These are phyloP conservation scores for Trachelus tabidus DNA, from an alignment of 2,888 invertebrate species.

Conservation along the genomic window DNA sequence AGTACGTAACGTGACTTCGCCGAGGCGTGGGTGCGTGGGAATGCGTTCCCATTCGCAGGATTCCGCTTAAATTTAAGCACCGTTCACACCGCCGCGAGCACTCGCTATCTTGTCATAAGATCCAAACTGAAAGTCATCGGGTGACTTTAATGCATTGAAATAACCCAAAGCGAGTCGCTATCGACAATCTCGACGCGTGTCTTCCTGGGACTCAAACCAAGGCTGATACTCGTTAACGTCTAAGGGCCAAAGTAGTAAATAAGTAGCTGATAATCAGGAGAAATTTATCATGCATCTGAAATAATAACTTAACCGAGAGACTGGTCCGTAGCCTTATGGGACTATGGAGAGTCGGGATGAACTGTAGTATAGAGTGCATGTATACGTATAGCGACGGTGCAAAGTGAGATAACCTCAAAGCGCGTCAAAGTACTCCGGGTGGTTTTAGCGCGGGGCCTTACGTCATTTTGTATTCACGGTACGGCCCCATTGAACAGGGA, in stretches of 20 bases:
- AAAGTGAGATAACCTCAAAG: neutral
- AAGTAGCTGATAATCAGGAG: neutral
- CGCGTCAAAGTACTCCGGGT: neutral
- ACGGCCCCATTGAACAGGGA: slow-evolving; percentile 51
- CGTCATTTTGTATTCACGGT: slow-evolving; percentile 55
- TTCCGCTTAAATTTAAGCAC: slow-evolving; percentile 2
- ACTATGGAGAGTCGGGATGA: neutral
- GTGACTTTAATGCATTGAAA: neutral
- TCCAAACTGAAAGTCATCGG: neutral
- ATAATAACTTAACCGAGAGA: neutral
- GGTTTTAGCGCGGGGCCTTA: slow-evolving; percentile 31
- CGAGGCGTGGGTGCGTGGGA: slow-evolving; percentile 37
- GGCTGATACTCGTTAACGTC: slow-evolving; percentile 33
- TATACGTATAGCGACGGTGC: neutral
- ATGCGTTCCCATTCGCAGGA: slow-evolving; percentile 21
- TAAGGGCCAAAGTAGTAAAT: neutral
- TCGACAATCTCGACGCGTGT: neutral
- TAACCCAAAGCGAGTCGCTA: neutral
- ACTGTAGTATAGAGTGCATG: neutral
- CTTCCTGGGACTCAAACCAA: neutral
- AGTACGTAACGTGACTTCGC: slow-evolving; percentile 14
- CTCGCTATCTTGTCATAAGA: neutral
- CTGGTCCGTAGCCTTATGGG: neutral
- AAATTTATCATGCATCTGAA: neutral
- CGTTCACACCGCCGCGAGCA: neutral